Evolutionary conservation across 2,113 vertebrate species (phyloP).

Genomic region (Oreotragus oreotragus): DNA sequence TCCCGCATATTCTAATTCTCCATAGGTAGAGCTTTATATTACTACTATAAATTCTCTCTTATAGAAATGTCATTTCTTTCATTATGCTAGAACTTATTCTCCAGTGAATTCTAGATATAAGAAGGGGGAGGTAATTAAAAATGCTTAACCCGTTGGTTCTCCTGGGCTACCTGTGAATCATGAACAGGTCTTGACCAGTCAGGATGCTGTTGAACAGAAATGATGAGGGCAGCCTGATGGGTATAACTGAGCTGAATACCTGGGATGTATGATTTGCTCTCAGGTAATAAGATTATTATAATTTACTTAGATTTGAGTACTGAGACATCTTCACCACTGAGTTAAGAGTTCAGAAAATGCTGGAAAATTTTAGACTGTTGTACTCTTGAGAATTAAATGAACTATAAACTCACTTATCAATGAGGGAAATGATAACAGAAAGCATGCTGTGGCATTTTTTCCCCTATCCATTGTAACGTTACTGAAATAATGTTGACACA

Average conservation of each 20-base stretch:
- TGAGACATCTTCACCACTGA: neutral
- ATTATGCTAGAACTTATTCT: neutral
- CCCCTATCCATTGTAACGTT: neutral
- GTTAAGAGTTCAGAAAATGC: neutral
- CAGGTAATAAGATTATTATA: neutral
- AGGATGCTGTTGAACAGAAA: neutral
- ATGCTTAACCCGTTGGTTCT: neutral
- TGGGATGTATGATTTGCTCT: neutral
- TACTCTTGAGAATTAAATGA: neutral
- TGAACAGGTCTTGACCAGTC: neutral
- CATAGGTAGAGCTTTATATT: neutral
- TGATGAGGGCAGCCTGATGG: rapidly evolving
- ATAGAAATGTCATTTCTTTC: neutral
- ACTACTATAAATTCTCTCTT: neutral
- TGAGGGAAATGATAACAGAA: neutral
- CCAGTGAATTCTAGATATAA: neutral
- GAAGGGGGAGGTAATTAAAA: neutral
- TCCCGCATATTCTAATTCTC: neutral
- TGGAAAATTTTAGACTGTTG: neutral
- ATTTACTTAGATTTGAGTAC: neutral
- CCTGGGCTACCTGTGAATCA: neutral
- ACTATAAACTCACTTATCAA: neutral
- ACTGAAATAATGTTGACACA: neutral
- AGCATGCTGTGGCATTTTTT: neutral
- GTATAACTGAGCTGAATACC: neutral